Evolutionary conservation across 2,797 vertebrate species (phyloP).

Genomic region (Monodelphis domestica): DNA sequence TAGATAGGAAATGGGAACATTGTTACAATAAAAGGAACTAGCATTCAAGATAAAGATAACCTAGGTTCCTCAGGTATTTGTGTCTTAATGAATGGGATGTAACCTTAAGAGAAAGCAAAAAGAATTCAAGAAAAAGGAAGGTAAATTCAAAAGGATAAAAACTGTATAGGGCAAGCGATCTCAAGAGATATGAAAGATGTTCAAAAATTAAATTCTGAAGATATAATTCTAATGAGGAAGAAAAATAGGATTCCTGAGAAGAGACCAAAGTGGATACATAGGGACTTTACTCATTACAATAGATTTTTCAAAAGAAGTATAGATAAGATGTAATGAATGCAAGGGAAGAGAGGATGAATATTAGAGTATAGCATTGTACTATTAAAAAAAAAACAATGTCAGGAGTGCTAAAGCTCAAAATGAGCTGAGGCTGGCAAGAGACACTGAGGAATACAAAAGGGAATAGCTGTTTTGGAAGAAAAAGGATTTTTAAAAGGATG

Average conservation of each 20-base stretch:
- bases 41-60: not conserved
- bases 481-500: not conserved
- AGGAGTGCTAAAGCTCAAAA: not conserved
- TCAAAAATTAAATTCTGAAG: not conserved
- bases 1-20: not conserved
- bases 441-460: not conserved
- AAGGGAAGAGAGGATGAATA: not conserved
- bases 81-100: not conserved
- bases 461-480: not conserved
- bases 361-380: not conserved
- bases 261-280: not conserved
- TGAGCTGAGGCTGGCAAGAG: not conserved
- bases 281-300: not conserved
- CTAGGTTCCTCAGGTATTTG: not conserved
- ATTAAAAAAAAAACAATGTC: too few relatives aligned
- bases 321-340: not conserved
- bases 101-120: not conserved
- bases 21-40: not conserved
- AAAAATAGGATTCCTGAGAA: not conserved
- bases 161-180: not conserved
- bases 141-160: not conserved
- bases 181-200: not conserved
- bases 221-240: not conserved
- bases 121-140: not conserved
- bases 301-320: not conserved